Evolutionary conservation across 2,113 vertebrate species (phyloP).

Genomic region (Pimephales promelas): DNA sequence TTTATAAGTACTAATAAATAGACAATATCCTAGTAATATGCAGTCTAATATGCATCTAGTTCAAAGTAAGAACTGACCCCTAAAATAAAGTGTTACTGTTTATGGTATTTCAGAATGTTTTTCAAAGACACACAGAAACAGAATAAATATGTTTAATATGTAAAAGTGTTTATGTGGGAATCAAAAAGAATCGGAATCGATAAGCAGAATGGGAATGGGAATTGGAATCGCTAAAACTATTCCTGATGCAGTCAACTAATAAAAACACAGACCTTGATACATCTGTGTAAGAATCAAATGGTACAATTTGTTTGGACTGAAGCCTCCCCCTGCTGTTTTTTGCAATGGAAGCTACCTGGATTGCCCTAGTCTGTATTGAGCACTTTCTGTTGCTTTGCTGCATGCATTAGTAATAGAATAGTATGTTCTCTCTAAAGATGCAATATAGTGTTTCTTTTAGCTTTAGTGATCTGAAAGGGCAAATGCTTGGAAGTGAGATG

Average conservation of each 20-base stretch:
- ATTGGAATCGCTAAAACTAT: too few species aligned
- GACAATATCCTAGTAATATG: too few species aligned
- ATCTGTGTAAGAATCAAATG: slow-evolving; percentile 27
- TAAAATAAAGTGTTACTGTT: too few species aligned
- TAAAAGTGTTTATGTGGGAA: too few species aligned
- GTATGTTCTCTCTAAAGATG: slow-evolving; percentile 12
- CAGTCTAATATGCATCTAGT: too few species aligned
- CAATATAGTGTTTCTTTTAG: slow-evolving; percentile 32
- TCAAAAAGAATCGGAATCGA: too few species aligned
- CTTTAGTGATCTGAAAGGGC: slow-evolving; percentile 48
- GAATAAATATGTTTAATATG: too few species aligned
- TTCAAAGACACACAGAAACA: too few species aligned
- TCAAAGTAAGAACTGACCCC: too few species aligned
- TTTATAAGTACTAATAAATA: too few species aligned
- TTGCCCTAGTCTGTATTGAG: slow-evolving; percentile 58
- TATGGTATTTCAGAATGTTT: too few species aligned
- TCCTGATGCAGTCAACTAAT: not conserved
- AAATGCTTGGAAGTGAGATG: slow-evolving; percentile 38
- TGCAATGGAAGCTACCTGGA: slow-evolving; percentile 39
- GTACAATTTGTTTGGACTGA: slow-evolving; percentile 66
- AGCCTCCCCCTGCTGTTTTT: slow-evolving; percentile 36
- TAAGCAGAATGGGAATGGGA: too few species aligned
- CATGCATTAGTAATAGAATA: slow-evolving; percentile 70
- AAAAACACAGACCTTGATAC: not conserved
- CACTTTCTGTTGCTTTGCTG: slow-evolving; percentile 79